Conservation (phyloP, 2,797 vertebrate genomes). For the Enteromius argenteus region DNA sequence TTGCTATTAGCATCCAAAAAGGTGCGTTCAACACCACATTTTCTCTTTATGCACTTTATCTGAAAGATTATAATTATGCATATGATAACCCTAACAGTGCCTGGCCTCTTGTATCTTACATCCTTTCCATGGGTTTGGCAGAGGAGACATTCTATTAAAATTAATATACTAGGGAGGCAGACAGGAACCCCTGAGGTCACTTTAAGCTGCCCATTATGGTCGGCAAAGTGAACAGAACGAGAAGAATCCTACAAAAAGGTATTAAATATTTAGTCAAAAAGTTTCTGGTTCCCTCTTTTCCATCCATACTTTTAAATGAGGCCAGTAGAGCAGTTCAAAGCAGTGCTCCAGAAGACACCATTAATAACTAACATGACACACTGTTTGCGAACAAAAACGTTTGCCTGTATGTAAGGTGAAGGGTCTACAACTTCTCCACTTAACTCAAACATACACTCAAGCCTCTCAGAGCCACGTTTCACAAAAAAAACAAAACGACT, state of each 20-base stretch:
- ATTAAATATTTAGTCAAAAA: slow-evolving; percentile 69
- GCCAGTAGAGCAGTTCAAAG: slow-evolving; percentile 25
- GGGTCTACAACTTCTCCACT: slow-evolving; percentile 6
- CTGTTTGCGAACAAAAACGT: slow-evolving; percentile 14
- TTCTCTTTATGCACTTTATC: slow-evolving; percentile 48
- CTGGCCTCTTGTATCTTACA: slow-evolving; percentile 41
- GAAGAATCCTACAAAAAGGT: slow-evolving; percentile 60
- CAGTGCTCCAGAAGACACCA: slow-evolving; percentile 2
- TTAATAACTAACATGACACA: slow-evolving; percentile 30
- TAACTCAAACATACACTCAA: not conserved
- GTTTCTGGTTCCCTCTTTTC: slow-evolving; percentile 54
- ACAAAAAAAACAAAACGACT: slow-evolving; percentile 15
- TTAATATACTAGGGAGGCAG: slow-evolving; percentile 70
- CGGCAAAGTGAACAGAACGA: slow-evolving; percentile 42
- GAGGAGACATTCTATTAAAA: slow-evolving; percentile 76
- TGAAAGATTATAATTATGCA: slow-evolving; percentile 67
- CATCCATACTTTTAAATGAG: slow-evolving; percentile 48
- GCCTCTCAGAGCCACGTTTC: not conserved
- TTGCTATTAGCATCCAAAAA: slow-evolving; percentile 48
- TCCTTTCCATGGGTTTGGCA: slow-evolving; percentile 61
- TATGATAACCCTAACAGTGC: slow-evolving; percentile 60
- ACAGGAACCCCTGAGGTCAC: slow-evolving; percentile 63
- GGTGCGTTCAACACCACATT: slow-evolving; percentile 22
- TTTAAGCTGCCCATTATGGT: slow-evolving; percentile 67
- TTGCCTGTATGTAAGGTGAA: not conserved